Conservation (phyloP, 2,113 vertebrate species). For the Dinomys branickii region DNA sequence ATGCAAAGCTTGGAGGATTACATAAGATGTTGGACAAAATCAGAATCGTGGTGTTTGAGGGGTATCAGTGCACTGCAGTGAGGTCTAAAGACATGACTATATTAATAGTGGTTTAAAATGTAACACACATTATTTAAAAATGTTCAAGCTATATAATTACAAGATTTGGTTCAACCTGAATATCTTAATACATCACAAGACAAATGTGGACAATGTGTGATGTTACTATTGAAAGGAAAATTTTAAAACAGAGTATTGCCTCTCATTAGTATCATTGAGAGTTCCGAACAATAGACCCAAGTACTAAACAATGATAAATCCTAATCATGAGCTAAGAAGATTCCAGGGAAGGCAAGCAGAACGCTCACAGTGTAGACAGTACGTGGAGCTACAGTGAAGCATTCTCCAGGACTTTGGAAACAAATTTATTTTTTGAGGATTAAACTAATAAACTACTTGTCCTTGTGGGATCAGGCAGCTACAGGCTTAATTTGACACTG, state of each 20-base stretch:
- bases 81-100: not conserved
- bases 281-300: not conserved
- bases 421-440: not conserved
- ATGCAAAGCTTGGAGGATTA: not conserved
- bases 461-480: not conserved
- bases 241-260: not conserved
- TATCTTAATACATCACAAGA: not conserved
- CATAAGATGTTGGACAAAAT: not conserved
- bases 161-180: not conserved
- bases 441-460: not conserved
- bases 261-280: not conserved
- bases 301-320: not conserved
- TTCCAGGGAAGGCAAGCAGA: not conserved
- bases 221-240: not conserved
- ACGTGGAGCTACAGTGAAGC: not conserved
- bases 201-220: not conserved
- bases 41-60: not conserved
- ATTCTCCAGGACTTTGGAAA: not conserved
- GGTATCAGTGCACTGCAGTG: not conserved
- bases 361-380: not conserved
- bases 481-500: not conserved
- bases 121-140: not conserved
- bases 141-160: not conserved
- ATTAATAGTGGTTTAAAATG: slow-evolving; percentile 20
- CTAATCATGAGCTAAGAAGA: slow-evolving; percentile 8